Evolutionary conservation across 2,888 invertebrate species (phyloP).

Genomic region (Zygothrica quintamaculata): DNA sequence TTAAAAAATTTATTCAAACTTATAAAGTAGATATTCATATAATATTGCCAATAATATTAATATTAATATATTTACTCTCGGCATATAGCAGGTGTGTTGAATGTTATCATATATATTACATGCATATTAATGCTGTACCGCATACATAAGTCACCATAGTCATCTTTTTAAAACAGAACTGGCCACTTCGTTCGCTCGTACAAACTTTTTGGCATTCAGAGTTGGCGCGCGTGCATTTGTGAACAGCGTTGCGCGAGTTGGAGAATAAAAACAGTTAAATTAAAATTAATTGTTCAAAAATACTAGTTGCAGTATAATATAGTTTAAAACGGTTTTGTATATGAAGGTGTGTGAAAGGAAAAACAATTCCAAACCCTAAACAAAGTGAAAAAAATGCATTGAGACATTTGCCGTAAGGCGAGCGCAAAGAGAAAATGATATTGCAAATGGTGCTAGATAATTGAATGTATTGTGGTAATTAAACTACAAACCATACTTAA

Average conservation of each 20-base stretch:
- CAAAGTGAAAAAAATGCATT: slow-evolving; percentile 36
- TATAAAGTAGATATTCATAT: background rate
- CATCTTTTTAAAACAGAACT: slow-evolving; percentile 39
- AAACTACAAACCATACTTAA: slow-evolving; percentile 5
- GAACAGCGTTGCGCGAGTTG: slow-evolving; percentile 52
- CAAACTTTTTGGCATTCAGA: slow-evolving; percentile 70
- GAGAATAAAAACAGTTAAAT: slow-evolving; percentile 57
- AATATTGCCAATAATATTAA: background rate
- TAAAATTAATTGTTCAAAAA: slow-evolving; percentile 40
- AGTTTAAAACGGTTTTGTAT: slow-evolving; percentile 36
- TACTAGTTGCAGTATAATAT: slow-evolving; percentile 21
- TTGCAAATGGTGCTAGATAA: slow-evolving; percentile 9
- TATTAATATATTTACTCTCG: background rate
- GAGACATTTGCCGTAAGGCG: slow-evolving; percentile 37
- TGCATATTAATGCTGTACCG: slow-evolving; percentile 12
- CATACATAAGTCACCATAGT: slow-evolving; percentile 26
- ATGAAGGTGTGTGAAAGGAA: slow-evolving; percentile 67
- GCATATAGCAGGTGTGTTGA: background rate
- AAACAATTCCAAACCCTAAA: background rate
- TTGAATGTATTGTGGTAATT: slow-evolving; percentile 19
- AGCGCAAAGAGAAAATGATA: slow-evolving; percentile 16
- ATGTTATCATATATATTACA: too few relatives aligned
- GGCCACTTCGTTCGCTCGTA: slow-evolving; percentile 45
- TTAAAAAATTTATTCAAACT: slow-evolving; percentile 4
- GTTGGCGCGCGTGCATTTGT: slow-evolving; percentile 72